Evolutionary conservation across 2,113 vertebrate species (phyloP).

Genomic region (Desmodus rotundus): DNA sequence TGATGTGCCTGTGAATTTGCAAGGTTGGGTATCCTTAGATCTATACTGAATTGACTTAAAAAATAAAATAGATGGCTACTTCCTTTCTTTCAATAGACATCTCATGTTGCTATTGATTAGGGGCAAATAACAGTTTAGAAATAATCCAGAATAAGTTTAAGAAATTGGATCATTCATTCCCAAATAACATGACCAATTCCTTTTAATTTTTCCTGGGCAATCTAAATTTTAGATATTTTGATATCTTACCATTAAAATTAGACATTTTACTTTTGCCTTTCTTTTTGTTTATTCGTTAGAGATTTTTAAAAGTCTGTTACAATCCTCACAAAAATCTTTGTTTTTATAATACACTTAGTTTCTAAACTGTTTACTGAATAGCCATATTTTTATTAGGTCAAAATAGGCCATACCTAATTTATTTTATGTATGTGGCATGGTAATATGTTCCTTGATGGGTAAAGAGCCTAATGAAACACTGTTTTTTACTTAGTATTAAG

Average conservation of each 20-base stretch:
- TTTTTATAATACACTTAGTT: conserved; percentile 4
- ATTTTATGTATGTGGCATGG: not conserved
- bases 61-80: not conserved
- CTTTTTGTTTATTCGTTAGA: conserved; percentile 13
- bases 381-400: not conserved
- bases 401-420: not conserved
- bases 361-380: not conserved
- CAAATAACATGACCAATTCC: not conserved
- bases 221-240: conserved; percentile 10
- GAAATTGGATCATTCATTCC: not conserved
- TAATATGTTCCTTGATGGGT: not conserved
- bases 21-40: not conserved
- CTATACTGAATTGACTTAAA: not conserved
- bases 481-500: not conserved
- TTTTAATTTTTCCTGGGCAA: not conserved
- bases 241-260: not conserved
- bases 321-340: conserved; percentile 26
- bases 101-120: not conserved
- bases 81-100: not conserved
- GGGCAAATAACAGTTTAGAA: not conserved
- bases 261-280: not conserved
- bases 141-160: not conserved
- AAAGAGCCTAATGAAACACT: not conserved
- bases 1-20: conserved; percentile 1
- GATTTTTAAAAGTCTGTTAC: not conserved